These are phyloP conservation scores for Gasterosteus nipponicus DNA, from an alignment of 2,113 vertebrate genomes.

Conservation along the genomic window DNA sequence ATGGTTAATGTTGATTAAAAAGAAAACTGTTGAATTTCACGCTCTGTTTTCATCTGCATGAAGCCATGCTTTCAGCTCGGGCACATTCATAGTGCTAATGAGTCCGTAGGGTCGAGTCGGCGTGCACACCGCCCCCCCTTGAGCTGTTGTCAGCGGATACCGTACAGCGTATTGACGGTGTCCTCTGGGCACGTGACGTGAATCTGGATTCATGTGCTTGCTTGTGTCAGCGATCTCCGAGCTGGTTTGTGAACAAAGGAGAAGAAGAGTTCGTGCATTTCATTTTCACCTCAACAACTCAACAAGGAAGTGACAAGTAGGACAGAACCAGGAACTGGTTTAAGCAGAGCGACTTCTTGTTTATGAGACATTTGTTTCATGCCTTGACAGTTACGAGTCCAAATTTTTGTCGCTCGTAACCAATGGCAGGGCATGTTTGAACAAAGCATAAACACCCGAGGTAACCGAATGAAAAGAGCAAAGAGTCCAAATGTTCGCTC, in stretches of 20 bases:
- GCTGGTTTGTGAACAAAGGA: not conserved
- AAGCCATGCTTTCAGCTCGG: conserved; percentile 17
- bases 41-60: conserved; percentile 9
- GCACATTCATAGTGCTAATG: conserved; percentile 22
- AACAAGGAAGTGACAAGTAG: conserved; percentile 1
- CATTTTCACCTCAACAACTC: not conserved
- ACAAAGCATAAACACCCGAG: not conserved
- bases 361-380: not conserved
- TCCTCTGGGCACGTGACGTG: conserved; percentile 17
- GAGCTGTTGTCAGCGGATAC: conserved; percentile 44
- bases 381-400: not conserved
- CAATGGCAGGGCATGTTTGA: not conserved
- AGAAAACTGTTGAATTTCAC: not conserved
- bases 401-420: not conserved
- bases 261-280: not conserved
- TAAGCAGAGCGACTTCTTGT: not conserved
- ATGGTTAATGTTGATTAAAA: not conserved
- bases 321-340: not conserved
- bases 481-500: not conserved
- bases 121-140: conserved; percentile 12
- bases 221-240: conserved; percentile 8
- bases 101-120: conserved; percentile 1
- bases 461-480: not conserved
- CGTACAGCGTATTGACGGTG: conserved; percentile 8
- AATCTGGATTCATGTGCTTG: conserved; percentile 6